These are phyloP conservation scores for Protomyctophum bolini DNA, from an alignment of 2,113 vertebrate species.

Conservation along the genomic window DNA sequence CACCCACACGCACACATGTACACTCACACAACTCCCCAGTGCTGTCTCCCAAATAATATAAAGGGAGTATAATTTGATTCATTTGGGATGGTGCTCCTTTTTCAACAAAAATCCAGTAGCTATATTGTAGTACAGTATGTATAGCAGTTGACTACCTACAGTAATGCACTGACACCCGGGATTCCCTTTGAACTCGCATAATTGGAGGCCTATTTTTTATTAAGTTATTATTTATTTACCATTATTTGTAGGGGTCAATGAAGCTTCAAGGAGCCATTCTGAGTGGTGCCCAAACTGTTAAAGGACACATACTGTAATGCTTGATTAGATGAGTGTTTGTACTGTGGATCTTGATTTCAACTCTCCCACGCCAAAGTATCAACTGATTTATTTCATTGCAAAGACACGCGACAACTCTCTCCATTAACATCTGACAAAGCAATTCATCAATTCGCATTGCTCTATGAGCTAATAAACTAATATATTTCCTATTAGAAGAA, in stretches of 20 bases:
- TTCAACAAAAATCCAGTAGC: constrained; percentile 35
- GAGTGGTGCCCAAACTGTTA: constrained; percentile 56
- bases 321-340: too few relatives aligned
- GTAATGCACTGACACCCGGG: constrained; percentile 28
- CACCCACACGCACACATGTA: neutral
- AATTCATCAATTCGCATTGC: neutral
- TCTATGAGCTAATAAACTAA: constrained; percentile 4
- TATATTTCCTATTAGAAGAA: constrained; percentile 14
- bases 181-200: constrained; percentile 59
- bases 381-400: neutral
- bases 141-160: constrained; percentile 20
- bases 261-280: constrained; percentile 70
- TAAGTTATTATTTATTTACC: constrained; percentile 26
- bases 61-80: constrained; percentile 59
- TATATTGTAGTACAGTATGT: constrained; percentile 1
- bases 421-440: neutral
- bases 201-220: constrained; percentile 65
- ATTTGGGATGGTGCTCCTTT: constrained; percentile 37
- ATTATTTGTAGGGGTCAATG: constrained; percentile 51
- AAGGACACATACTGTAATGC: too few relatives aligned
- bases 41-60: constrained; percentile 2
- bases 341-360: too few relatives aligned
- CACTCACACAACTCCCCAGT: neutral
- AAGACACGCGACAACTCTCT: neutral
- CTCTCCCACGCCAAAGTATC: neutral